Evolutionary conservation across 2,113 vertebrate genomes (phyloP).

Genomic region (Notarius lentiginosus): DNA sequence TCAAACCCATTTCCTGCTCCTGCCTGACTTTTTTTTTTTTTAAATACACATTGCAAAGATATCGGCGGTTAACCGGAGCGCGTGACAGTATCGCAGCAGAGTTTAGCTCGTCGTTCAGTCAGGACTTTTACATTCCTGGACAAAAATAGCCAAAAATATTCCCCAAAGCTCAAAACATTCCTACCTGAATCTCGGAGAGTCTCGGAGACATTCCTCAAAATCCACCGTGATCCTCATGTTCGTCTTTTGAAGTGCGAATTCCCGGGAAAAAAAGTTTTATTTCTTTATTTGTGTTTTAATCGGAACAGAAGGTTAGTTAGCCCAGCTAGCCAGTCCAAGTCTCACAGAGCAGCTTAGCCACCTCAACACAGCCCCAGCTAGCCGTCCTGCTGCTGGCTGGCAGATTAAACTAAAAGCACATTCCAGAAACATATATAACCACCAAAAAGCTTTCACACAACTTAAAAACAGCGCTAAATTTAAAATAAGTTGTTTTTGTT

Average conservation of each 20-base stretch:
- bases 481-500: background rate
- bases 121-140: constrained; percentile 38
- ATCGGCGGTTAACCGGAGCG: constrained; percentile 21
- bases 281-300: background rate
- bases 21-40: too few species aligned
- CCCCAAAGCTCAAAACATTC: constrained; percentile 4
- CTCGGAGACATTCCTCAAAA: constrained; percentile 94
- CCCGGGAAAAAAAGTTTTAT: background rate
- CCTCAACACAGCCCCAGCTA: background rate
- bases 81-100: background rate
- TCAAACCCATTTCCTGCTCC: too few species aligned
- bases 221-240: constrained; percentile 92
- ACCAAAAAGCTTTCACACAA: background rate
- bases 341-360: background rate
- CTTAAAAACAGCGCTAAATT: background rate
- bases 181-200: constrained; percentile 94
- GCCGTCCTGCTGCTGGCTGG: background rate
- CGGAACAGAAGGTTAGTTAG: background rate
- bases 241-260: background rate
- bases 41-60: background rate
- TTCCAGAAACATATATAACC: background rate
- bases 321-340: background rate
- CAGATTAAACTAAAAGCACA: background rate
- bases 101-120: constrained; percentile 35
- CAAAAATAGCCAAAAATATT: constrained; percentile 6